phyloP scores from a whole-genome alignment of 2,797 vertebrate species.

The Poecilia velifera region DNA sequence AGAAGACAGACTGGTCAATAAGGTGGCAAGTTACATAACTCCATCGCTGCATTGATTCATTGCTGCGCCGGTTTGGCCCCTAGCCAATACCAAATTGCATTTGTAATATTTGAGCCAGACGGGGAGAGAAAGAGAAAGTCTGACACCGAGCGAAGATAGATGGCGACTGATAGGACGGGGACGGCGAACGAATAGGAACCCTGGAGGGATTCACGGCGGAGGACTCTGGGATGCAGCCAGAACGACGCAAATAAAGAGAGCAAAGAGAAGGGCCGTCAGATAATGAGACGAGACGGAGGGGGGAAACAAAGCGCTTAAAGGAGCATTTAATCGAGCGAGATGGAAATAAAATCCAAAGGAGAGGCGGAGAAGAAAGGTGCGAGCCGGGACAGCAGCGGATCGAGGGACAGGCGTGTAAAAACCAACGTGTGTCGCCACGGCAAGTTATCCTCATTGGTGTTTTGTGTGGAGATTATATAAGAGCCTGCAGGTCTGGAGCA shows the following conservation, averaged over 20 bases:
- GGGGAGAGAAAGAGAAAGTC: slow-evolving; percentile 21
- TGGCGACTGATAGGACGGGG: slow-evolving; percentile 32
- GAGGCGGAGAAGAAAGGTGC: slow-evolving; percentile 11
- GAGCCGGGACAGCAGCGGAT: slow-evolving; percentile 27
- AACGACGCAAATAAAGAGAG: slow-evolving; percentile 51
- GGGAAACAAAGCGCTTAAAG: slow-evolving; percentile 57
- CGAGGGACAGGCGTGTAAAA: slow-evolving; percentile 14
- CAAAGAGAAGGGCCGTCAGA: slow-evolving; percentile 21
- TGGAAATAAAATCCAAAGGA: slow-evolving; percentile 40
- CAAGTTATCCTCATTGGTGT: slow-evolving; percentile 58
- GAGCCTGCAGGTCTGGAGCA: slow-evolving; percentile 36
- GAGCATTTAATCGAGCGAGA: slow-evolving; percentile 55
- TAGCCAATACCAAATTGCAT: slow-evolving; percentile 60
- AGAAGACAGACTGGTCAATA: slow-evolving; percentile 39
- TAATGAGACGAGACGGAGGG: slow-evolving; percentile 49
- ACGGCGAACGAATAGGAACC: slow-evolving; percentile 21
- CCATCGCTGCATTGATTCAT: slow-evolving; percentile 72
- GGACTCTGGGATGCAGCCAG: slow-evolving; percentile 58
- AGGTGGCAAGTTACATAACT: slow-evolving; percentile 72
- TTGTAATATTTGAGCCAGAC: slow-evolving; percentile 64
- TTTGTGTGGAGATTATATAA: slow-evolving; percentile 64
- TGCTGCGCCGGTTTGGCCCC: slow-evolving; percentile 65
- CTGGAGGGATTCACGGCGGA: slow-evolving; percentile 20
- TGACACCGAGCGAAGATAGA: slow-evolving; percentile 41
- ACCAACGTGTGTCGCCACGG: slow-evolving; percentile 57